Conservation (phyloP, 2,113 vertebrate species). For the Capricornis sumatraensis region DNA sequence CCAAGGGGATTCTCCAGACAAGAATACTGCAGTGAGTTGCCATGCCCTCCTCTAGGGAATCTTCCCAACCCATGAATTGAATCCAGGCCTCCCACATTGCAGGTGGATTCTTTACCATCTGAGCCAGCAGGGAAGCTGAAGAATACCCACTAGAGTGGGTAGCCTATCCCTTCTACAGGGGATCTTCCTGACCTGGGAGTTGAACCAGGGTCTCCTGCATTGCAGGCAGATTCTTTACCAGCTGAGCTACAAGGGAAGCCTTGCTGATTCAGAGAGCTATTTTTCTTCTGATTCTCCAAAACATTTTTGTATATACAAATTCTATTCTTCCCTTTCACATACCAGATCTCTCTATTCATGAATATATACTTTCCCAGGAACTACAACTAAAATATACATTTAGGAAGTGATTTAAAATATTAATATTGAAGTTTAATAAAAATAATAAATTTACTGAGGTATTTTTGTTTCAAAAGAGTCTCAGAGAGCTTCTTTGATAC, state of each 20-base stretch:
- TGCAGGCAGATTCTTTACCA: background rate
- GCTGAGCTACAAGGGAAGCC: background rate
- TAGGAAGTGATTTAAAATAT: background rate
- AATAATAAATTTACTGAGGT: background rate
- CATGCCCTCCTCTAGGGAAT: background rate
- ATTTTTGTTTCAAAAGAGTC: background rate
- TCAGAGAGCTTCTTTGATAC: background rate
- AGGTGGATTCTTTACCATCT: background rate
- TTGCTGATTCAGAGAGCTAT: background rate
- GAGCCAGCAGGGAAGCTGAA: background rate
- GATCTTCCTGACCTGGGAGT: background rate
- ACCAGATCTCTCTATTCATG: background rate
- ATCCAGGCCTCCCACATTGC: background rate
- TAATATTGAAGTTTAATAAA: background rate
- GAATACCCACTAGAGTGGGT: background rate
- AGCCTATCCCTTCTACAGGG: background rate
- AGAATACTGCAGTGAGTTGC: background rate
- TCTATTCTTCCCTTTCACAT: background rate
- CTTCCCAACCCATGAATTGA: background rate
- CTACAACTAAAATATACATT: background rate
- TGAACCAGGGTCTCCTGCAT: background rate
- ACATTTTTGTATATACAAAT: background rate
- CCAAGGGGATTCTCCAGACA: background rate
- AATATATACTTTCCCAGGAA: background rate
- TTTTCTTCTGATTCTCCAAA: background rate